Evolutionary conservation across 2,888 invertebrate genomes (phyloP).

Genomic region (Xiphydria camelus): DNA sequence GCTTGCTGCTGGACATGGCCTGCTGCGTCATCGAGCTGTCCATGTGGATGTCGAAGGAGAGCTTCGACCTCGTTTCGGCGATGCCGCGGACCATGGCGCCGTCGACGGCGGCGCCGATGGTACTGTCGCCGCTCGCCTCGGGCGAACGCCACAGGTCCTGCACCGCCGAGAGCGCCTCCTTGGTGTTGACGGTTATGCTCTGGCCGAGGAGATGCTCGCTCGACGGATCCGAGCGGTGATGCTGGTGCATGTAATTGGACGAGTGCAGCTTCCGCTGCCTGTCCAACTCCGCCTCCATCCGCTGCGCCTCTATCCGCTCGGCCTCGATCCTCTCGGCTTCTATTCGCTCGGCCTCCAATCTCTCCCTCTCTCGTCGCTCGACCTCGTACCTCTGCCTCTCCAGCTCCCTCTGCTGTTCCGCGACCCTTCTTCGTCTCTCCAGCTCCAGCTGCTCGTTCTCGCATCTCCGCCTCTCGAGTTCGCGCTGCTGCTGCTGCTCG

Average conservation of each 20-base stretch:
- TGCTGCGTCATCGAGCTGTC: slow-evolving; percentile 56
- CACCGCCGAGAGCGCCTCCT: slow-evolving; percentile 70
- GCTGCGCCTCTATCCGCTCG: slow-evolving; percentile 38
- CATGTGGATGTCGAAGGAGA: slow-evolving; percentile 53
- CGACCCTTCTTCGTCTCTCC: slow-evolving; percentile 12
- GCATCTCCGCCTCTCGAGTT: slow-evolving; percentile 31
- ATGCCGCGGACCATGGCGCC: slow-evolving; percentile 38
- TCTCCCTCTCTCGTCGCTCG: slow-evolving; percentile 28
- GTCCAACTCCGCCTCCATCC: slow-evolving; percentile 47
- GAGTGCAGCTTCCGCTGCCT: slow-evolving; percentile 42
- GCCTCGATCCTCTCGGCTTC: slow-evolving; percentile 41
- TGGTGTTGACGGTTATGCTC: slow-evolving; percentile 71
- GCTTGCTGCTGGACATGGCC: slow-evolving; percentile 43
- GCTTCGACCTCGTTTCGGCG: slow-evolving; percentile 39
- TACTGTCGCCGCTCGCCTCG: background rate
- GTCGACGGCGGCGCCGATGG: slow-evolving; percentile 21
- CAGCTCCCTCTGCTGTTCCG: slow-evolving; percentile 14
- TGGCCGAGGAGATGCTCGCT: slow-evolving; percentile 61
- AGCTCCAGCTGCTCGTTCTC: slow-evolving; percentile 26
- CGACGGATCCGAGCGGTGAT: slow-evolving; percentile 35
- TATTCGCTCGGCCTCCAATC: slow-evolving; percentile 27
- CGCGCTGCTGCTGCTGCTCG: slow-evolving; percentile 22
- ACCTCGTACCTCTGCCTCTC: slow-evolving; percentile 28
- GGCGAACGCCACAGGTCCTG: slow-evolving; percentile 64
- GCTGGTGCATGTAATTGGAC: slow-evolving; percentile 43